Conservation (phyloP, 2,888 invertebrate genomes). For the Aporophyla lueneburgensis region DNA sequence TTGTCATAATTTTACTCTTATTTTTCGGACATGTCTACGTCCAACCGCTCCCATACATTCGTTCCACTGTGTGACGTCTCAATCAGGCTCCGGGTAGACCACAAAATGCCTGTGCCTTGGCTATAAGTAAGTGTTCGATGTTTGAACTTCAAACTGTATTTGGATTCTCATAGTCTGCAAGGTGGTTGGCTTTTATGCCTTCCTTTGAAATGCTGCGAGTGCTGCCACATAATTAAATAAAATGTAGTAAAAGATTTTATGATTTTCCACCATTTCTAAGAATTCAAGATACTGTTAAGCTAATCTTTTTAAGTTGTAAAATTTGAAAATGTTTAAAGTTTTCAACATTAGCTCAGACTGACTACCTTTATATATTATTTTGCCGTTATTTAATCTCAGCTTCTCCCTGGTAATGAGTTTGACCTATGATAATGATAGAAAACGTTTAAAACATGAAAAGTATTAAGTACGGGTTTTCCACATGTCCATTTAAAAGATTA, state of each 20-base stretch:
- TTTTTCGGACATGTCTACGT: no score
- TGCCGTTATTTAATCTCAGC: slow-evolving; percentile 11
- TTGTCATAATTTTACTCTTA: no score
- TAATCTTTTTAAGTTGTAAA: background rate
- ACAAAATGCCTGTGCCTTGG: slow-evolving; percentile 17
- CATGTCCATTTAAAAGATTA: background rate
- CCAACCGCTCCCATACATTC: no score
- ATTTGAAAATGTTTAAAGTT: slow-evolving; percentile 1
- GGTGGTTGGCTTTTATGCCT: slow-evolving; percentile 2
- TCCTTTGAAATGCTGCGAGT: slow-evolving; percentile 5
- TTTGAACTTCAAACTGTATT: slow-evolving; percentile 28
- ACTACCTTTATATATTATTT: slow-evolving; percentile 14
- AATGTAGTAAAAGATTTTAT: slow-evolving; percentile 16
- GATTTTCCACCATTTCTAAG: slow-evolving; percentile 1
- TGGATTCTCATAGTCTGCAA: background rate
- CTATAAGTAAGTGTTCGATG: slow-evolving; percentile 9
- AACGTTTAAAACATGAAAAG: background rate
- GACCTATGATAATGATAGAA: background rate
- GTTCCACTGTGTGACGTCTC: no score
- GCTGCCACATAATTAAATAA: slow-evolving; percentile 5
- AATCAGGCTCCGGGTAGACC: slow-evolving; percentile 49
- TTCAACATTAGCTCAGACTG: background rate
- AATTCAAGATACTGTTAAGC: background rate
- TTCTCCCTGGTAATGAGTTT: background rate
- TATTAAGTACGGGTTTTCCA: background rate